A percentile compares a stretch with the other conserved stretches of the same genome.
Evolutionary conservation across 2,888 invertebrate genomes (phyloP).

Genomic region (Folsomia manolachei): DNA sequence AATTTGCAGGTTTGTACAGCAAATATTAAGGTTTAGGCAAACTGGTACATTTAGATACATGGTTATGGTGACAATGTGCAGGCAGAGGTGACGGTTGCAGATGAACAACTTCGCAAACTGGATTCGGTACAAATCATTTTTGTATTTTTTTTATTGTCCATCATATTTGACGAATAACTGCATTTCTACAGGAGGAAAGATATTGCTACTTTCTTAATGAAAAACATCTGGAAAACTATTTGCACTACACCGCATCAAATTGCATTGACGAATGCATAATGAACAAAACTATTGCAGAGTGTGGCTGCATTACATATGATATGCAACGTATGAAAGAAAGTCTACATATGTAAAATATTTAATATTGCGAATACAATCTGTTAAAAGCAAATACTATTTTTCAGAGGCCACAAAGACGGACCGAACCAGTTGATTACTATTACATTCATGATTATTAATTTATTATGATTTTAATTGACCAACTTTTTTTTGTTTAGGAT

Average conservation of each 20-base stretch:
- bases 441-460: too few species aligned
- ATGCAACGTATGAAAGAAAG: neutral
- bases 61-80: too few species aligned
- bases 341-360: too few species aligned
- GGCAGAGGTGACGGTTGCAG: slow-evolving; percentile 36
- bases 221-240: neutral
- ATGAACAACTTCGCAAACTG: slow-evolving; percentile 3
- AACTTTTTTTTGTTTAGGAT: too few species aligned
- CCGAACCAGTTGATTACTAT: too few species aligned
- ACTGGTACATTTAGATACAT: too few species aligned
- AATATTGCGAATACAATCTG: too few species aligned
- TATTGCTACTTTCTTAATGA: neutral
- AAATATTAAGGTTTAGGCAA: too few species aligned
- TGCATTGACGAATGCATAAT: neutral
- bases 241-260: neutral
- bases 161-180: neutral
- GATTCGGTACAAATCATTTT: neutral
- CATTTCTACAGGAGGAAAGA: neutral
- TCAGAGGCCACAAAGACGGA: too few species aligned
- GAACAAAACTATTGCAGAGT: neutral
- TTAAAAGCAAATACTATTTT: too few species aligned
- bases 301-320: neutral
- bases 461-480: too few species aligned
- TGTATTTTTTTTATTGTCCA: neutral
- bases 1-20: too few species aligned